Base-by-base conservation (phyloP, 2,888 invertebrate genomes). In the Neoscelio sp. region DNA sequence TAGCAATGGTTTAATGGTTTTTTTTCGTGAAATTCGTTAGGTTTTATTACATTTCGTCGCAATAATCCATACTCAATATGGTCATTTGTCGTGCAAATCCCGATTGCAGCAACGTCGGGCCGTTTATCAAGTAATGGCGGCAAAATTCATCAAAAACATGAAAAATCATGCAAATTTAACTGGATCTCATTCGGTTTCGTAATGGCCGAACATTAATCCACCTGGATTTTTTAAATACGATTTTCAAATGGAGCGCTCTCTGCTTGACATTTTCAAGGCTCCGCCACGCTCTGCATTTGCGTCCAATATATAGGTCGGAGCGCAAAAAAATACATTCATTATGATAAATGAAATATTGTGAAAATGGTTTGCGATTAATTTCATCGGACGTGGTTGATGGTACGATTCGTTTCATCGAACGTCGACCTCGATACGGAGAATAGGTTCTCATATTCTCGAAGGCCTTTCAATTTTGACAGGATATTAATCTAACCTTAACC, bases 321-420 rank as follows among this genome's bases (percentile, higher is more conserved):
- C 13, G 10, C 23, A 30, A 26, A 30, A 70, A 70, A 13, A 15
- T 26, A 48, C 40, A 50, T 58, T 65, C 42, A 74, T 64, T 64
- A 65, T 74, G 65, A 74, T 65, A 65, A 74, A 65, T 74, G 64
- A 64, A 73, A 52, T 64, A 65, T 56, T 40, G 38, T 26, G 38
- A 56, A 10, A 58, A 68, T 12, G 35, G 12, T 23, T 30, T 3
- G 33, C 48, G 65, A 73, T 73, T 73, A 54, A 64, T 64, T 54
- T 64, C 48, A 12, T 13, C 10, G 38, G 6, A 46, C 46, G 46
- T 17, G 48, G 62, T 6, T 56, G 50, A 20, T 13, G 44, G 44
- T 35, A 35, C 46, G 52, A 52, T 71, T 42, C 62, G 50, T 58
- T 60, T 60, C 13, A 20, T 30, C n/a, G 42, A 46, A 17, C 60